A percentile compares a stretch with the other conserved stretches of the same genome.
phyloP scores from a whole-genome alignment of 2,113 vertebrate genomes.

The Chroicocephalus ridibundus region DNA sequence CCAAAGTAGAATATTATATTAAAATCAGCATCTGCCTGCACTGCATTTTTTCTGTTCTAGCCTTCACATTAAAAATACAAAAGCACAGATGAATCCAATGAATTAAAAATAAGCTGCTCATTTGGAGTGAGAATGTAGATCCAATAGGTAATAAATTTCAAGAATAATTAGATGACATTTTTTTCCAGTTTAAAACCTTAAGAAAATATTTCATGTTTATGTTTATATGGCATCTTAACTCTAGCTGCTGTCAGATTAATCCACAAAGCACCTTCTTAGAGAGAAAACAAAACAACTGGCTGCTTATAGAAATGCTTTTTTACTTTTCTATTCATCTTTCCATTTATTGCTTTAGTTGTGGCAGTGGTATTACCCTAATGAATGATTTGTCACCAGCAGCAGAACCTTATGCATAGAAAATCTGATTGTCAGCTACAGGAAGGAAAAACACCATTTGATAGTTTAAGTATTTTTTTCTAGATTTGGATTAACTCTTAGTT shows the following conservation, averaged over 20 bases:
- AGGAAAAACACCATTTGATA: not conserved
- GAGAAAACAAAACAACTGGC: not conserved
- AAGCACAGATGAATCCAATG: constrained; percentile 53
- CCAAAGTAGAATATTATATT: constrained; percentile 19
- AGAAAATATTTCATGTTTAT: not conserved
- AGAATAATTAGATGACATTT: not conserved
- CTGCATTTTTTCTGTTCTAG: not conserved
- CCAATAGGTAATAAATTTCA: constrained; percentile 18
- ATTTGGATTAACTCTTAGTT: not conserved
- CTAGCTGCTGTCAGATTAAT: not conserved
- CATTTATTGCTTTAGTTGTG: not conserved
- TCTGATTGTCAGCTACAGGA: not conserved
- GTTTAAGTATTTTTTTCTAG: not conserved
- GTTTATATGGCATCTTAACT: not conserved
- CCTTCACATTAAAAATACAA: constrained; percentile 61
- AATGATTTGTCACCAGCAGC: not conserved
- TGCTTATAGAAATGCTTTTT: not conserved
- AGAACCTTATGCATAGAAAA: not conserved
- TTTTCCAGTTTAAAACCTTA: not conserved
- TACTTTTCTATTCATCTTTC: not conserved
- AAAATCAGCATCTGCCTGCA: constrained; percentile 24
- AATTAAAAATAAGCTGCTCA: constrained; percentile 58
- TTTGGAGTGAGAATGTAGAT: constrained; percentile 5
- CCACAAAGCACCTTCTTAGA: not conserved
- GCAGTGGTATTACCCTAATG: not conserved